Base-by-base conservation (phyloP, 1,140 invertebrate species). In the Ditylenchus dipsaci region DNA sequence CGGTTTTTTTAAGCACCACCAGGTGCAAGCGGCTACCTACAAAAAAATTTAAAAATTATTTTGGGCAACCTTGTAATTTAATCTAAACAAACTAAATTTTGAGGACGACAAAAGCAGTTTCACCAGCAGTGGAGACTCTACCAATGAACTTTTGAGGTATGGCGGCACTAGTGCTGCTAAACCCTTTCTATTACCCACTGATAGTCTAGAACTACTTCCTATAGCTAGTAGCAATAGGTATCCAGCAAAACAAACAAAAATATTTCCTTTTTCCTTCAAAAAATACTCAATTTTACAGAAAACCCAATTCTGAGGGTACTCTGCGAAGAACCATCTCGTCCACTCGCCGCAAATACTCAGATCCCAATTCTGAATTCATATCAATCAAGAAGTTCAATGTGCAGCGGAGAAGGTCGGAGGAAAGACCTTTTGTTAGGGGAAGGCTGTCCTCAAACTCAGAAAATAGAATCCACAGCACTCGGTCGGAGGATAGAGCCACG, bases 311-410 rank as follows among this genome's bases (percentile, higher is more conserved):
- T 29, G 49, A 71, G 45, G 53, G 26, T 1, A 47, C 67, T 27
- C 33, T 23, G 3, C 33, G 42, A 1, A 11, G 68, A 21, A 63
- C 21, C 11, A 29, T 42, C 21, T 53, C 23, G 3, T 26, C 49
- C 23, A 66, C 9, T 29, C 66, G 5, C 3, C 66, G 72, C 17
- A 73, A 73, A 65, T 69, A 76, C 63, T 73, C 72, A 1, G 60
- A 76, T 15, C 72, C 72, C 29, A 64, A 73, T 29, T 75, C 63
- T 21, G 73, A 72, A n/a, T 11, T 43, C 17, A 21, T 71, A 15
- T 72, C 59, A 3, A n/a, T 59, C 69, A 67, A 30, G 58, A 43
- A 65, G 17, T 19, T 58, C 5, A 21, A 65, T 21, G 29, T 30
- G 27, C 59, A 15, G 43, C 66, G 64, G 15, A 29, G 29, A 56